Base-by-base conservation (phyloP, 2,888 invertebrate species). In the Mechanitis messenoides region DNA sequence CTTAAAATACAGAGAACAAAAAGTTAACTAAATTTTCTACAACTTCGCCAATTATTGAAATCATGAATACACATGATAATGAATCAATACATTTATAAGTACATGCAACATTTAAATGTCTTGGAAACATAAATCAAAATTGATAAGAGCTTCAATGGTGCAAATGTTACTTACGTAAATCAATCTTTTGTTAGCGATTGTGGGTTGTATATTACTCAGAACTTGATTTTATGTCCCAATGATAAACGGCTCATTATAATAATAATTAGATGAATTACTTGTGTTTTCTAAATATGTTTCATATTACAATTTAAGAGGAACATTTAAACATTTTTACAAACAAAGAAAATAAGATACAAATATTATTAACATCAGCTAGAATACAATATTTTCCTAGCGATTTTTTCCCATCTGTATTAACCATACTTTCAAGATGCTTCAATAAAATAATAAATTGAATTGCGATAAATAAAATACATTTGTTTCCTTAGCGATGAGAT, bases 81-180 rank as follows among this genome's bases (percentile, higher is more conserved):
- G 20, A 20, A 20, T 20, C 20, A 20, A 20, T n/a, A 47, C 50
- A 50, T 45, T 58, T 47, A 12, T 33, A 59, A 58, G 31, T 60
- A 53, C 47, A 46, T 53, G 55, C 53, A 56, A 50, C 50, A 42
- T 42, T 31, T 77, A 76, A 79, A 80, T 78, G 77, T 78, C 77
- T 76, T 78, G 78, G 79, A 79, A 74, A 73, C 86, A 86, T 88
- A 79, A 82, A 87, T 88, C 85, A 87, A 72, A 72, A 70, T 68
- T 78, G 87, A 87, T 87, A 88, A 83, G 77, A 75, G 74, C 74
- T 77, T 76, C 77, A 77, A 70, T 75, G 73, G 78, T 81, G 84
- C 81, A 80, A 80, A 82, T 80, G 78, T 77, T 69, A 72, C 67
- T 69, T 71, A 73, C 74, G 79, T 88, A 86, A 85, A 87, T 87